Conservation (phyloP, 2,113 vertebrate genomes). For the Crotophaga sulcirostris region DNA sequence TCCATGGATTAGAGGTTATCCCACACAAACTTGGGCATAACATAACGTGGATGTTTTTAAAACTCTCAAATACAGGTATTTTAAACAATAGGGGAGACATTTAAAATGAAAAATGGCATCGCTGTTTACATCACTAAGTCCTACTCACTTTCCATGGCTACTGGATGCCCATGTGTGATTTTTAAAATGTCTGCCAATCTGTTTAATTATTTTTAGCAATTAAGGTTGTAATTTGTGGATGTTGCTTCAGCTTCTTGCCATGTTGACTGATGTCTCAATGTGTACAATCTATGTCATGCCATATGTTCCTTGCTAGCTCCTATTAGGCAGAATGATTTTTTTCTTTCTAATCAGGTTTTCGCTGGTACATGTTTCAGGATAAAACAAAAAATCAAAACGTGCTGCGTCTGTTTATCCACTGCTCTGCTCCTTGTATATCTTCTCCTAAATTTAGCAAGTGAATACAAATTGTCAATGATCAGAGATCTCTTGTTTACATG, state of each 20-base stretch:
- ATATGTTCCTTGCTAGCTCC: slow-evolving; percentile 42
- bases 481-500: neutral
- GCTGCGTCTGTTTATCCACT: neutral
- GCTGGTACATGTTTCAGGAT: neutral
- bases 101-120: neutral
- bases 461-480: neutral
- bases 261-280: slow-evolving; percentile 50
- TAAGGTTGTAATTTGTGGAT: slow-evolving; percentile 53
- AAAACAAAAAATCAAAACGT: neutral
- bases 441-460: neutral
- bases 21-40: neutral
- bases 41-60: neutral
- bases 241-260: slow-evolving; percentile 54
- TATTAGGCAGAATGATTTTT: slow-evolving; percentile 21
- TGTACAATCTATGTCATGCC: slow-evolving; percentile 48
- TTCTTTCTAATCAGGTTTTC: slow-evolving; percentile 25
- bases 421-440: neutral
- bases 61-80: neutral
- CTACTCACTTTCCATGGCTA: slow-evolving; percentile 4
- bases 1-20: neutral
- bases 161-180: neutral
- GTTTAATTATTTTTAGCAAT: slow-evolving; percentile 66
- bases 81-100: neutral
- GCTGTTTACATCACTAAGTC: slow-evolving; percentile 6
- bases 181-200: slow-evolving; percentile 39